These are phyloP conservation scores for Laspeyria flexula DNA, from an alignment of 2,888 invertebrate species.

Conservation along the genomic window DNA sequence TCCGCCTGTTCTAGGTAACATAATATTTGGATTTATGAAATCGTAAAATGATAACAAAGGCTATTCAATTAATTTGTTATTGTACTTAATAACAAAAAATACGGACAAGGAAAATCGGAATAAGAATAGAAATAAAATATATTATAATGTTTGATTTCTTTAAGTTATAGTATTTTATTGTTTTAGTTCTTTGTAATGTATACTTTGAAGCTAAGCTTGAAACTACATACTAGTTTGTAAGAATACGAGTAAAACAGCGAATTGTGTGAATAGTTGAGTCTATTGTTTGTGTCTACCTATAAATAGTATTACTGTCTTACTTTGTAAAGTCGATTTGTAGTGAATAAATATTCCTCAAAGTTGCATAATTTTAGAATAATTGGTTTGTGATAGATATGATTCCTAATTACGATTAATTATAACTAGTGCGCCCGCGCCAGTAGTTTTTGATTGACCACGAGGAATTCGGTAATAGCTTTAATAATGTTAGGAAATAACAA, in stretches of 20 bases:
- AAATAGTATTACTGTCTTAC: no score
- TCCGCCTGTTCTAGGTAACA: neutral
- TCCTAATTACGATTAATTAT: no score
- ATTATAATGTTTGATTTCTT: neutral
- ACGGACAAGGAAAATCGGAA: neutral
- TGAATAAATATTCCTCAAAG: no score
- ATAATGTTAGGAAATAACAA: no score
- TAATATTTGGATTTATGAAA: constrained; percentile 12
- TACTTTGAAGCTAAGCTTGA: no score
- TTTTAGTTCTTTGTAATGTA: neutral
- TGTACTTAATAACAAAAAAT: constrained; percentile 9
- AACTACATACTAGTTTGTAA: neutral
- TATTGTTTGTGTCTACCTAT: no score
- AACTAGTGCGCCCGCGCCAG: no score
- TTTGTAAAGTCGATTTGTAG: no score
- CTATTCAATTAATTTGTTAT: constrained; percentile 29
- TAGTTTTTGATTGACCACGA: no score
- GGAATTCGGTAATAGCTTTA: no score
- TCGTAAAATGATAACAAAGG: constrained; percentile 30
- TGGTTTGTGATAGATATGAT: no score
- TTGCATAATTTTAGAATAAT: no score
- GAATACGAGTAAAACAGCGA: neutral
- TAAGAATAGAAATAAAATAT: neutral
- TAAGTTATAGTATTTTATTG: neutral
- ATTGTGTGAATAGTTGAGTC: neutral